Base-by-base conservation (phyloP, 1,140 invertebrate species). In the Solenopsis invicta region DNA sequence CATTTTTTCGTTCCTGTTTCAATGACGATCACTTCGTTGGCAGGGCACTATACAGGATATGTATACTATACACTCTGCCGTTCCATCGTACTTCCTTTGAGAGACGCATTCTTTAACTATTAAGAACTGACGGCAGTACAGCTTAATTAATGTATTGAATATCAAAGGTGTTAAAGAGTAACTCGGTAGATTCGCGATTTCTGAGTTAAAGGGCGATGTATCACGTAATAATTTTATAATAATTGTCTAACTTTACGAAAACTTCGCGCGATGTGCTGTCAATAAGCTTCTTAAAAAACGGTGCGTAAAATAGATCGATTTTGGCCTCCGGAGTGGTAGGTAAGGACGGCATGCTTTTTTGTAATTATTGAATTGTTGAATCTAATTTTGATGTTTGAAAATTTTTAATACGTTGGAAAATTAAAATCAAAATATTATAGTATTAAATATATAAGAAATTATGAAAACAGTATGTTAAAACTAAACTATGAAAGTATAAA, bases 71-170 rank as follows among this genome's bases (percentile, higher is more conserved):
- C n/a, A 10, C 34, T 34, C 16, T 21, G 29, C 48, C 61, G 24
- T 37, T 48, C 13, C 48, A 59, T 81, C 37, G 54, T 48, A 34
- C 48, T 74, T 75, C 41, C 69, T 84, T 61, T 75, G 54, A 74
- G 5, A 29, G 16, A 16, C 41, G 12, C 24, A 21, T 82, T 74
- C 18, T 24, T 84, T 48, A 50, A 71, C 24, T 37, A 18, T 69
- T 18, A 54, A 80, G 8, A 13, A 29, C 18, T 3, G 12, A 48
- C 12, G 67, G 67, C 10, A 41, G 4, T 6, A 21, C 3, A 21
- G 3, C 5, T n/a, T n/a, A 37, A 67, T 81, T 71, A 45, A 54
- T 69, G 69, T 41, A 67, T 80, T 34, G 13, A 71, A 34, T 59
- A 48, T 81, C 66, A 81, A 81, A 56, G 5, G 6, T 9, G 59